These are phyloP conservation scores for Ornithorhynchus anatinus DNA, from an alignment of 2,113 vertebrate species.

Conservation along the genomic window DNA sequence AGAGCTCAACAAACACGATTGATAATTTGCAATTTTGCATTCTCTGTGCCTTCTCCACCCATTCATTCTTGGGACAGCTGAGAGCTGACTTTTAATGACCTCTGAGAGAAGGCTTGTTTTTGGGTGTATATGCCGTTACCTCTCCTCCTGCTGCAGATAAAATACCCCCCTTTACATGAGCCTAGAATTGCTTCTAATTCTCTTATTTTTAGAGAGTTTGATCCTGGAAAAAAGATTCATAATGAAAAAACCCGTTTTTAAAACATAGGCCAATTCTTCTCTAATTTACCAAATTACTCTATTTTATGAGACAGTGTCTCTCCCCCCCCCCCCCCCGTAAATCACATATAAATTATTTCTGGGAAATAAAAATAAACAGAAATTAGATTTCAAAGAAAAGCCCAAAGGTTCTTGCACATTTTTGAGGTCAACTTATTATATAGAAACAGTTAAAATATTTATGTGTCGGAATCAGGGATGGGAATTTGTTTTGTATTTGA, in stretches of 20 bases:
- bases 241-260: rapidly evolving
- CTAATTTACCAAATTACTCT: not conserved
- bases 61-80: too few relatives aligned
- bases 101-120: not conserved
- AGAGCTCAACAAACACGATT: too few relatives aligned
- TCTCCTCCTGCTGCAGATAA: not conserved
- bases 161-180: not conserved
- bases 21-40: too few relatives aligned
- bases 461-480: rapidly evolving
- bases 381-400: not conserved
- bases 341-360: not conserved
- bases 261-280: not conserved
- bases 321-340: too few relatives aligned
- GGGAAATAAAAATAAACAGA: not conserved
- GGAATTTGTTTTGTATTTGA: not conserved
- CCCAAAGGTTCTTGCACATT: not conserved
- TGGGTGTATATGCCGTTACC: not conserved
- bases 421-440: not conserved
- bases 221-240: not conserved
- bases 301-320: not conserved
- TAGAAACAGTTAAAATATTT: not conserved
- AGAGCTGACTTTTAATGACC: too few relatives aligned
- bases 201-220: not conserved
- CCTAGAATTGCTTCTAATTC: rapidly evolving
- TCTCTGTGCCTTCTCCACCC: too few relatives aligned